Conservation (phyloP, 2,797 vertebrate genomes). For the Amblyraja radiata region DNA sequence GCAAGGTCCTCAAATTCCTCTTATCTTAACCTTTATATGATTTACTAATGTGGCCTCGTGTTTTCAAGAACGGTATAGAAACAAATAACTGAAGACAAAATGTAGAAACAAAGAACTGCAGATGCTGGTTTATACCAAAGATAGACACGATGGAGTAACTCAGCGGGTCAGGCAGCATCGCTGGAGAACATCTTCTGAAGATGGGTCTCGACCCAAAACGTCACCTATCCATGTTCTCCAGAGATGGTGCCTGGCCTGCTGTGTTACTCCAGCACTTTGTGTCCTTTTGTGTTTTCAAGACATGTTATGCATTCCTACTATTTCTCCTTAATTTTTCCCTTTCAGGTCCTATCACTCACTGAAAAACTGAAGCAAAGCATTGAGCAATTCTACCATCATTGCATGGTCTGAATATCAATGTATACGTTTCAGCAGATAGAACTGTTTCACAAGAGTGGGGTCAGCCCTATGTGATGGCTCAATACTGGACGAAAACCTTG, state of each 20-base stretch:
- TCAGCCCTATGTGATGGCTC: not conserved
- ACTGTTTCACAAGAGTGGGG: not conserved
- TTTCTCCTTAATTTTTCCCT: not conserved
- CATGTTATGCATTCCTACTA: not conserved
- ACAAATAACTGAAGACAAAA: too few species aligned
- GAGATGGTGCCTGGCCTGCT: too few species aligned
- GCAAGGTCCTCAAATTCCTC: not conserved
- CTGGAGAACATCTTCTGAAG: too few species aligned
- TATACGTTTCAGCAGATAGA: not conserved
- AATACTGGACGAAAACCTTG: not conserved
- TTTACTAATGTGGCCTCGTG: not conserved
- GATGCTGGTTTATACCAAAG: too few species aligned
- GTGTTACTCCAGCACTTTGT: too few species aligned
- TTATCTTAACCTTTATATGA: not conserved
- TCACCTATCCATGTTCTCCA: too few species aligned
- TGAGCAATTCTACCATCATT: not conserved
- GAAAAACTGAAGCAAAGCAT: slow-evolving; percentile 2
- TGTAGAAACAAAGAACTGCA: too few species aligned
- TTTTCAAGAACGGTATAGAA: too few species aligned
- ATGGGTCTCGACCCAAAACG: too few species aligned
- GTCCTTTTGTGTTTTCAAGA: too few species aligned
- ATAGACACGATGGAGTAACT: too few species aligned
- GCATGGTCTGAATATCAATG: not conserved
- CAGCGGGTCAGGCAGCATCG: too few species aligned
- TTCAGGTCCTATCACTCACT: not conserved